Percentiles rank a stretch among this genome's conserved stretches.
These are phyloP conservation scores for Gobio gobio DNA, from an alignment of 2,113 vertebrate genomes.

Conservation along the genomic window DNA sequence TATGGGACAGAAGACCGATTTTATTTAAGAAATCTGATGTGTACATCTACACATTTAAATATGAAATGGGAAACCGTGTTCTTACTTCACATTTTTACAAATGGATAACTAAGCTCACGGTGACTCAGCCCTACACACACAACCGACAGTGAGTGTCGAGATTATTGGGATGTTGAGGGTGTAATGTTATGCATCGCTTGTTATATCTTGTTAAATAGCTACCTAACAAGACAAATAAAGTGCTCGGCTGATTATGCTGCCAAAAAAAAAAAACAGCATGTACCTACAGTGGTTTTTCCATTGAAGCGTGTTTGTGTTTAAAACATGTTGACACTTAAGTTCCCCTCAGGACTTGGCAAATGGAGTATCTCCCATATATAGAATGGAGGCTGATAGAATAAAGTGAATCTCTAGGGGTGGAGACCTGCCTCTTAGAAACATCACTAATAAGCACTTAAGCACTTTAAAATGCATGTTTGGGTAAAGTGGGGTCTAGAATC, in stretches of 20 bases:
- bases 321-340: constrained; percentile 19
- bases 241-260: background rate
- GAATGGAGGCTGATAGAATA: constrained; percentile 13
- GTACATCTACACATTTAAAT: background rate
- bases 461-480: constrained; percentile 13
- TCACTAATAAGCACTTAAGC: constrained; percentile 23
- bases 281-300: background rate
- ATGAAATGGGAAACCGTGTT: background rate
- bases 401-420: constrained; percentile 12
- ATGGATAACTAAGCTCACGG: background rate
- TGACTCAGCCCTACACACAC: background rate
- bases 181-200: background rate
- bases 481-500: constrained; percentile 10
- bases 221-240: constrained; percentile 26
- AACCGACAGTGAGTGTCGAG: background rate
- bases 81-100: background rate
- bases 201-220: constrained; percentile 3
- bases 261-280: background rate
- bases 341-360: constrained; percentile 17
- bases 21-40: background rate
- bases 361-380: background rate
- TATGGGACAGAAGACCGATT: background rate
- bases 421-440: constrained; percentile 15
- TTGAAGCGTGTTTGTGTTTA: constrained; percentile 23
- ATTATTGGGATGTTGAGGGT: background rate